phyloP scores from a whole-genome alignment of 2,888 invertebrate genomes.

The Melieria crassipennis region DNA sequence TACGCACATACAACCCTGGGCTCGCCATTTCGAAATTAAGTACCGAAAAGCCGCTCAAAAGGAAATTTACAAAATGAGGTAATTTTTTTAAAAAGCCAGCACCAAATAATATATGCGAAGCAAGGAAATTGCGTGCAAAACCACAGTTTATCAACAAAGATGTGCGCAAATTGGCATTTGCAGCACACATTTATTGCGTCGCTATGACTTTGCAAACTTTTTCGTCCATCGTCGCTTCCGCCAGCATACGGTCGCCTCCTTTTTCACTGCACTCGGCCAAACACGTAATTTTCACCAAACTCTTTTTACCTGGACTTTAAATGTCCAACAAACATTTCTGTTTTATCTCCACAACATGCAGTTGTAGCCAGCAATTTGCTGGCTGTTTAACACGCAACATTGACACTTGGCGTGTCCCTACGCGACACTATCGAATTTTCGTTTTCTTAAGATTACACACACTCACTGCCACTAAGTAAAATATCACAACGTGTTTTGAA shows the following conservation, averaged over 20 bases:
- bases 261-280: constrained; percentile 26
- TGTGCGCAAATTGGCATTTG: neutral
- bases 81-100: constrained; percentile 13
- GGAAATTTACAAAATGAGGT: constrained; percentile 29
- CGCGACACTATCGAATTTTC: too few relatives aligned
- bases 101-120: neutral
- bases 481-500: too few relatives aligned
- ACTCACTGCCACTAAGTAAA: too few relatives aligned
- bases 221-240: constrained; percentile 11
- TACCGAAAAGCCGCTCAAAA: constrained; percentile 1
- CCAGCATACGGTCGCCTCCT: constrained; percentile 16
- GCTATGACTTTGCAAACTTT: constrained; percentile 5
- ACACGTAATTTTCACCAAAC: constrained; percentile 36
- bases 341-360: too few relatives aligned
- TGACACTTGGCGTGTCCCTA: too few relatives aligned
- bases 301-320: neutral
- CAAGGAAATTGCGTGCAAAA: neutral
- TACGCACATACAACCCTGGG: constrained; percentile 10
- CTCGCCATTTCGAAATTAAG: neutral
- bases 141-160: neutral
- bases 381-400: too few relatives aligned
- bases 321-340: too few relatives aligned
- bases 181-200: neutral
- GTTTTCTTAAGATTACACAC: too few relatives aligned
- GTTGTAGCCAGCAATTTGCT: too few relatives aligned